Evolutionary conservation across 2,113 vertebrate species (phyloP).

Genomic region (Propithecus coquereli): DNA sequence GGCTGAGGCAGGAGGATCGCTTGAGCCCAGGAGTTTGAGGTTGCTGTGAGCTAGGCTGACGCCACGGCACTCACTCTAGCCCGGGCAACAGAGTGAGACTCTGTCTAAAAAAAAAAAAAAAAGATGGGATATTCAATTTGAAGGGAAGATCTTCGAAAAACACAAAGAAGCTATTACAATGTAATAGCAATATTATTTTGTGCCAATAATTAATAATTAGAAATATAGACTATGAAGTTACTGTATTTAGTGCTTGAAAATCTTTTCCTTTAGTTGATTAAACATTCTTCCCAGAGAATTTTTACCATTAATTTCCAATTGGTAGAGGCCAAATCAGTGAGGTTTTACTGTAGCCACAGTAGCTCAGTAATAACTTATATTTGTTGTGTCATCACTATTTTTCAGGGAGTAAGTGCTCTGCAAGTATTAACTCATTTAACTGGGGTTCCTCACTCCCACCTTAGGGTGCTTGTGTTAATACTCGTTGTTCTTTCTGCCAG

Average conservation of each 20-base stretch:
- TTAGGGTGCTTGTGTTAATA: neutral
- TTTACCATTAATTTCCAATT: neutral
- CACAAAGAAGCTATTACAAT: neutral
- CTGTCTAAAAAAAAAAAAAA: too few relatives aligned
- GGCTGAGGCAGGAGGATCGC: too few relatives aligned
- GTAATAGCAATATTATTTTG: neutral
- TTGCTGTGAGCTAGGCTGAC: too few relatives aligned
- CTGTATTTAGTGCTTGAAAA: neutral
- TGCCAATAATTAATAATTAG: neutral
- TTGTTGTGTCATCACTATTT: neutral
- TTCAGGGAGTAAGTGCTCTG: neutral
- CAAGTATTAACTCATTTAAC: neutral
- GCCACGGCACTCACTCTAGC: too few relatives aligned
- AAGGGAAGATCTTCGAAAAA: neutral
- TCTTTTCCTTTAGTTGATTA: neutral
- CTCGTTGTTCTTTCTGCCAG: neutral
- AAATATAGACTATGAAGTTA: neutral
- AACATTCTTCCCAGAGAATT: neutral
- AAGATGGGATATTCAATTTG: neutral
- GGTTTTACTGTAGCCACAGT: fast-evolving
- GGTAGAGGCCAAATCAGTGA: neutral
- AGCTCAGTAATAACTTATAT: fast-evolving
- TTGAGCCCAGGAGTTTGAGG: too few relatives aligned
- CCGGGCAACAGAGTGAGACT: too few relatives aligned
- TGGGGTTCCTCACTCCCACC: neutral